Base-by-base conservation (phyloP, 2,888 invertebrate genomes). In the Alentia gelatinosa region DNA sequence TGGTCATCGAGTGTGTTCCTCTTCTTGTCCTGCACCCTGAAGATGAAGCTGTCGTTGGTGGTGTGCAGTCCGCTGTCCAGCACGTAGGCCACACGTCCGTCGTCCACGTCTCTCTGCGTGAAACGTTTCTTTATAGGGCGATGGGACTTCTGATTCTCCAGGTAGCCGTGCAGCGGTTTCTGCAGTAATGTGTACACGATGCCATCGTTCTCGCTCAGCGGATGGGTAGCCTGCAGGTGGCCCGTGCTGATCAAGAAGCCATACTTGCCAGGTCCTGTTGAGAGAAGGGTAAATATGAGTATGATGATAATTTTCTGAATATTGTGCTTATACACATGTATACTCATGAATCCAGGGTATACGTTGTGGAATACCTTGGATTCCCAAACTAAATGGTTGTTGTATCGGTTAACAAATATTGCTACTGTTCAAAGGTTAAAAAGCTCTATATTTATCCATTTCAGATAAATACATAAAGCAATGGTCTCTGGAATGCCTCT, bases 51-150 rank as follows among this genome's bases (percentile, higher is more conserved):
- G 91, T 96, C 96, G 86, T 94, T 94, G 40, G 94, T 94, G 12
- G 93, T 93, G 7, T 92, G 90, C 0, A 93, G 93, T 40, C 93
- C 94, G 47, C 93, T 93, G 90, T 95, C 94, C 37, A 96, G 92
- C 35, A 95, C 94, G 90, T 94, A 96, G 37, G 94, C 93, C 26
- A 96, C 91, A 23, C 94, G 93, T 23, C 94, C 94, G 79, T 95
- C 95, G 92, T 96, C 95, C 30, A 96, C 91, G 92, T 96, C 96
- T 90, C 94, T 92, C 93, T 96, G 96, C 0, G 95, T 95, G 92
- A 96, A 96, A 39, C 94, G 89, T 42, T 94, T 91, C 68, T 94
- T 92, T 0, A 96, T 94, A 50, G 90, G 42, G 33, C 94, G 93
- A 91, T 95, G 94, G 12, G 95, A 94, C 39, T 93, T 94, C 7